A percentile compares a stretch with the other conserved stretches of the same genome.
These are phyloP conservation scores for Pandion haliaetus DNA, from an alignment of 2,113 vertebrate genomes.

Conservation along the genomic window DNA sequence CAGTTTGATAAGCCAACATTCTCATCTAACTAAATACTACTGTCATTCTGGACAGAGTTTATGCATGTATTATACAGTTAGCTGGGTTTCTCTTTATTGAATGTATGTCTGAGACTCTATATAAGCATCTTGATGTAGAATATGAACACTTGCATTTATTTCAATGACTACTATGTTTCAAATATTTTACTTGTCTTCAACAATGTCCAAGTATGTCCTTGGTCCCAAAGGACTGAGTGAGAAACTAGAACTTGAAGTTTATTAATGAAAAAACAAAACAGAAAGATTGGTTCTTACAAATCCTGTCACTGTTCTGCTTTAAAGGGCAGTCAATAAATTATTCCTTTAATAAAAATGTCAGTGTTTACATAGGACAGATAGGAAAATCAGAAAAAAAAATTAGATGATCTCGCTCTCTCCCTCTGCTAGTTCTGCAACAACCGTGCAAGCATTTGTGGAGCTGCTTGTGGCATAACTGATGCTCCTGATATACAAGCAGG, in stretches of 20 bases:
- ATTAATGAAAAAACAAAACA: background rate
- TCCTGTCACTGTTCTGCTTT: background rate
- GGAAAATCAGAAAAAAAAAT: background rate
- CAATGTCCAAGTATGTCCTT: background rate
- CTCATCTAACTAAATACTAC: background rate
- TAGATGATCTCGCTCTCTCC: background rate
- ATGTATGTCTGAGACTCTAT: background rate
- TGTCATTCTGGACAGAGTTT: background rate
- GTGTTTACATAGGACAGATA: background rate
- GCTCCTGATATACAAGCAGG: background rate
- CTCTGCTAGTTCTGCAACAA: background rate
- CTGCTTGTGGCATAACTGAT: background rate
- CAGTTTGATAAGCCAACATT: background rate
- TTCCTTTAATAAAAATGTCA: background rate
- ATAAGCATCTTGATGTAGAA: background rate
- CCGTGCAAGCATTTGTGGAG: fast-evolving
- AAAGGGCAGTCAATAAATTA: background rate
- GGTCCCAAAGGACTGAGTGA: background rate
- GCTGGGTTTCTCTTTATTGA: background rate
- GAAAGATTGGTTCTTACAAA: background rate
- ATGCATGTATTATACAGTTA: background rate
- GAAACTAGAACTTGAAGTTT: background rate
- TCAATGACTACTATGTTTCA: background rate
- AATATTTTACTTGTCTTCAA: background rate
- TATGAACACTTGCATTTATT: background rate